Evolutionary conservation across 92 coral and sea anemone species (phyloP).

Genomic region (Paramuricea clavata): DNA sequence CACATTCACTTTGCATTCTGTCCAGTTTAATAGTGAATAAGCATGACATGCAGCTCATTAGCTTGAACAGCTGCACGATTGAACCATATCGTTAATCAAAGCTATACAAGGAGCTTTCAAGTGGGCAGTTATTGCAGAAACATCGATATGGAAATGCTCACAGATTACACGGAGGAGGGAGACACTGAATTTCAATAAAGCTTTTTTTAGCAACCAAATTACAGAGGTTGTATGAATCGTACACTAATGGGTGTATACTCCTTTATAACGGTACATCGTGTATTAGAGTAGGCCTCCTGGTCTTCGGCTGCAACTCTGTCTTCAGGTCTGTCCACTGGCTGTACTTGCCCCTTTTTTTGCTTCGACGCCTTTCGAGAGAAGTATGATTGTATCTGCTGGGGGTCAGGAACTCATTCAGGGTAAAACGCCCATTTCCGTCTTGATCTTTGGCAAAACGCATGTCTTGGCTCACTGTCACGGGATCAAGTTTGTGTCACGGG

Average conservation of each 20-base stretch:
- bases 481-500: conserved; percentile 40
- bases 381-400: conserved; percentile 56
- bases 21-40: no score
- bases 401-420: conserved; percentile 63
- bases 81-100: conserved; percentile 17
- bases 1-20: no score
- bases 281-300: conserved; percentile 33
- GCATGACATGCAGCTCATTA: no score
- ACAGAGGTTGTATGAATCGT: conserved; percentile 50
- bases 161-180: conserved; percentile 55
- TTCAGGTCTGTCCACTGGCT: conserved; percentile 5
- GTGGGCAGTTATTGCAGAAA: conserved; percentile 4
- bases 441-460: no score
- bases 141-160: conserved; percentile 53
- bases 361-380: conserved; percentile 54
- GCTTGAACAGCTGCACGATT: conserved; percentile 52
- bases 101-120: conserved; percentile 52
- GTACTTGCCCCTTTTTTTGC: conserved; percentile 33
- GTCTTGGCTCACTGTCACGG: no score
- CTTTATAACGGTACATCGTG: conserved; percentile 32
- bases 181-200: conserved; percentile 54
- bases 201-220: conserved; percentile 46
- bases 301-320: conserved; percentile 45
- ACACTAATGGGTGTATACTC: conserved; percentile 52
- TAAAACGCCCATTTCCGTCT: conserved; percentile 18